A percentile compares a stretch with the other conserved stretches of the same genome.
Evolutionary conservation across 2,888 invertebrate genomes (phyloP).

Genomic region (Hemaris fuciformis): DNA sequence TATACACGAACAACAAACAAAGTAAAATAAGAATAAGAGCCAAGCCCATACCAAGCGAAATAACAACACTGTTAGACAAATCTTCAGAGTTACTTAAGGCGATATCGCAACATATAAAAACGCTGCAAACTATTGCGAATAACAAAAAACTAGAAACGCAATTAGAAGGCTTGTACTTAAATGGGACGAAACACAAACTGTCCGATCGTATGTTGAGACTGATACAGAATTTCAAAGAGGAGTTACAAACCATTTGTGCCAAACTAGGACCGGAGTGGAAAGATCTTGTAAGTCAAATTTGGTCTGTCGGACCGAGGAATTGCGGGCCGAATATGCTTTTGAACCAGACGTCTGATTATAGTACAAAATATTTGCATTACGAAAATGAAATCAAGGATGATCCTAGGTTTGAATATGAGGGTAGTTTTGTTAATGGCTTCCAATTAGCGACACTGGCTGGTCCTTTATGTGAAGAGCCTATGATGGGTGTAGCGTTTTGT

Average conservation of each 20-base stretch:
- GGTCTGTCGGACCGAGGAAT: conserved; percentile 95
- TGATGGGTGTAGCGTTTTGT: conserved; percentile 96
- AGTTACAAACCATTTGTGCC: conserved; percentile 82
- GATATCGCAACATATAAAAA: conserved; percentile 76
- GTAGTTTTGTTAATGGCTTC: conserved; percentile 92
- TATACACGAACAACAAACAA: conserved; percentile 87
- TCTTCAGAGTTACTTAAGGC: conserved; percentile 87
- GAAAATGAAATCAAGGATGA: conserved; percentile 71
- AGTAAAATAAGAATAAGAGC: conserved; percentile 88
- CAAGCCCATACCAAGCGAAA: conserved; percentile 86
- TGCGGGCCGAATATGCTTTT: conserved; percentile 95
- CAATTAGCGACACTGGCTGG: conserved; percentile 93
- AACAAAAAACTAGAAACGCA: conserved; percentile 62
- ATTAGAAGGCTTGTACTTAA: conserved; percentile 49
- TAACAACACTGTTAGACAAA: conserved; percentile 86
- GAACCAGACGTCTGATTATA: conserved; percentile 88
- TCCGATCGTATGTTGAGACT: conserved; percentile 71
- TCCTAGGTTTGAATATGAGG: conserved; percentile 84
- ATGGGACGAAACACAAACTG: conserved; percentile 53
- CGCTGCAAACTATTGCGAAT: conserved; percentile 57
- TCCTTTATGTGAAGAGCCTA: conserved; percentile 97
- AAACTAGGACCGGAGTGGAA: conserved; percentile 80
- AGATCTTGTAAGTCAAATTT: conserved; percentile 85
- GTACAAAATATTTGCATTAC: conserved; percentile 62
- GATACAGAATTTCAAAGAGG: conserved; percentile 73